These are phyloP conservation scores for Pseudochaenichthys georgianus DNA, from an alignment of 2,797 vertebrate genomes.

Conservation along the genomic window DNA sequence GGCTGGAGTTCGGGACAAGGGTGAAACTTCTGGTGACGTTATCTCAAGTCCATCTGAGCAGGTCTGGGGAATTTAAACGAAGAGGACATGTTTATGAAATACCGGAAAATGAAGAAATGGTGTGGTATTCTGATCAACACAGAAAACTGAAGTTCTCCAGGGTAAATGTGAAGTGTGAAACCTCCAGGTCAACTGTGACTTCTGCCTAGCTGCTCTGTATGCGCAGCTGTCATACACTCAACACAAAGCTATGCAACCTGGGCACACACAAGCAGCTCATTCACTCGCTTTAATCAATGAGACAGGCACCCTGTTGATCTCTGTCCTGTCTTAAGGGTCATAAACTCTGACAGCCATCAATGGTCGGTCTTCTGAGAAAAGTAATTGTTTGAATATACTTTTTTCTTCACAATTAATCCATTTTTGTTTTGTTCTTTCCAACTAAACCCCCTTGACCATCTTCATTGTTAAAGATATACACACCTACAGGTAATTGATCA, in stretches of 20 bases:
- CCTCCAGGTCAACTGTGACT: conserved; percentile 64
- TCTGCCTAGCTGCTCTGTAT: conserved; percentile 37
- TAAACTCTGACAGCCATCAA: conserved; percentile 9
- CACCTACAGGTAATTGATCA: not conserved
- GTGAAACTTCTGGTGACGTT: conserved; percentile 44
- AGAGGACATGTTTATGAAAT: conserved; percentile 14
- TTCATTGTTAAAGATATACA: conserved; percentile 9
- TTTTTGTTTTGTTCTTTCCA: not conserved
- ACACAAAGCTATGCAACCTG: conserved; percentile 31
- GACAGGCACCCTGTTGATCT: conserved; percentile 3
- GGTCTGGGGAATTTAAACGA: conserved; percentile 52
- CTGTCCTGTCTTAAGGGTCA: conserved; percentile 1
- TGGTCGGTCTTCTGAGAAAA: not conserved
- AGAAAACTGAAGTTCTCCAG: not conserved
- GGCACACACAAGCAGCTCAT: conserved; percentile 16
- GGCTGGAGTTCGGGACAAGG: conserved; percentile 36
- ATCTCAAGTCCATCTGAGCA: conserved; percentile 78
- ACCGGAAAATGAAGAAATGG: not conserved
- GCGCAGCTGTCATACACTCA: conserved; percentile 55
- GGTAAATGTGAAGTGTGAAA: conserved; percentile 49
- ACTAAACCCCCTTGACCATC: not conserved
- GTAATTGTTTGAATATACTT: not conserved
- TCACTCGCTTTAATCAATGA: not conserved
- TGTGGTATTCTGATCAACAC: not conserved
- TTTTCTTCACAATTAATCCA: not conserved